Evolutionary conservation across 2,113 vertebrate genomes (phyloP).

Genomic region (Nanorana parkeri): DNA sequence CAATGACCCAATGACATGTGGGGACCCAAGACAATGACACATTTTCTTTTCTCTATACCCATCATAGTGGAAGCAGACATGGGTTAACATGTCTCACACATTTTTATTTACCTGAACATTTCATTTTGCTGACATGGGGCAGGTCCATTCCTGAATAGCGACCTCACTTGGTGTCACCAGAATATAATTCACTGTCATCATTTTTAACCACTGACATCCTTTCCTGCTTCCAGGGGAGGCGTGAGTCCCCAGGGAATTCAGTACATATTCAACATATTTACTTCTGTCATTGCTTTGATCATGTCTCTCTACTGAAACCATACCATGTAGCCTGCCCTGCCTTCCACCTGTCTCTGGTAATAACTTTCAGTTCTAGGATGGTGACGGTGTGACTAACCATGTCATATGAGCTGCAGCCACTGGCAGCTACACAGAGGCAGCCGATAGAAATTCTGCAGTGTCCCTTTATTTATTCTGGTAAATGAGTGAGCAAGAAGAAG

Average conservation of each 20-base stretch:
- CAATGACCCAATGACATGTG: too few species aligned
- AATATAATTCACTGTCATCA: conserved; percentile 3
- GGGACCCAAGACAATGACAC: too few species aligned
- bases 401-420: background rate
- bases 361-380: background rate
- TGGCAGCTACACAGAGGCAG: background rate
- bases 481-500: background rate
- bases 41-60: too few species aligned
- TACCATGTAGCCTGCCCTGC: background rate
- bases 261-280: background rate
- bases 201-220: background rate
- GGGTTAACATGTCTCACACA: too few species aligned
- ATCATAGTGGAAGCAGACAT: too few species aligned
- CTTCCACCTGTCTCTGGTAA: background rate
- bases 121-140: background rate
- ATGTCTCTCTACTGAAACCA: background rate
- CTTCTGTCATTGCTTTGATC: background rate
- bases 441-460: background rate
- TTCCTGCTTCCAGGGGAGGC: background rate
- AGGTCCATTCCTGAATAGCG: background rate
- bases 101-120: background rate
- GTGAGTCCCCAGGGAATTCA: background rate
- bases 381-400: background rate
- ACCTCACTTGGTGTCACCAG: background rate
- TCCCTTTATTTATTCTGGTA: too few species aligned